phyloP scores from a whole-genome alignment of 2,888 invertebrate species.

The Xanthorhoe designata region DNA sequence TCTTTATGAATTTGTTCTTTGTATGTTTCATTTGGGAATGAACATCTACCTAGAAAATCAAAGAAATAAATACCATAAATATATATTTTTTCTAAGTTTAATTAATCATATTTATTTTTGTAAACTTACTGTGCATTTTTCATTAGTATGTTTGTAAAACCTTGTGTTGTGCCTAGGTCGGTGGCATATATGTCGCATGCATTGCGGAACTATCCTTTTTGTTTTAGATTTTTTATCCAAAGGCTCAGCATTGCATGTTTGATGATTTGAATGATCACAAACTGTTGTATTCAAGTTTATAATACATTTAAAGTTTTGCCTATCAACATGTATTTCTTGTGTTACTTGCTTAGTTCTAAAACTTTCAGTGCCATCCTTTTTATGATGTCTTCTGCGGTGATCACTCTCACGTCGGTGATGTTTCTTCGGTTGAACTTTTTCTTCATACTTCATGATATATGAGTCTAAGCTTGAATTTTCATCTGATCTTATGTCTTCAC shows the following conservation, averaged over 20 bases:
- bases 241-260: slow-evolving; percentile 4
- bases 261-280: slow-evolving; percentile 26
- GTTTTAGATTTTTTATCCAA: slow-evolving; percentile 1
- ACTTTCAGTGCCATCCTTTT: neutral
- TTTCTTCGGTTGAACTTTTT: slow-evolving; percentile 8
- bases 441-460: slow-evolving; percentile 5
- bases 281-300: slow-evolving; percentile 40
- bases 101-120: neutral
- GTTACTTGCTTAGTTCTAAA: slow-evolving; percentile 15
- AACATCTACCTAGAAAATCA: slow-evolving; percentile 5
- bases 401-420: slow-evolving; percentile 23
- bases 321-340: slow-evolving; percentile 32
- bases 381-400: slow-evolving; percentile 10
- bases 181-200: slow-evolving; percentile 16
- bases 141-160: slow-evolving; percentile 8
- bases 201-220: slow-evolving; percentile 19
- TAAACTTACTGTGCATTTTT: slow-evolving; percentile 25
- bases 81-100: neutral
- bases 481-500: slow-evolving; percentile 9
- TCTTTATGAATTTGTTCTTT: neutral
- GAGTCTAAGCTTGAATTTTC: slow-evolving; percentile 16
- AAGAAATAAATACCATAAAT: neutral
- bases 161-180: neutral
- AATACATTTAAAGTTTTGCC: slow-evolving; percentile 31
- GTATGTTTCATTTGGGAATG: neutral